Base-by-base conservation (phyloP, 2,888 invertebrate species). In the Amorpha juglandis region DNA sequence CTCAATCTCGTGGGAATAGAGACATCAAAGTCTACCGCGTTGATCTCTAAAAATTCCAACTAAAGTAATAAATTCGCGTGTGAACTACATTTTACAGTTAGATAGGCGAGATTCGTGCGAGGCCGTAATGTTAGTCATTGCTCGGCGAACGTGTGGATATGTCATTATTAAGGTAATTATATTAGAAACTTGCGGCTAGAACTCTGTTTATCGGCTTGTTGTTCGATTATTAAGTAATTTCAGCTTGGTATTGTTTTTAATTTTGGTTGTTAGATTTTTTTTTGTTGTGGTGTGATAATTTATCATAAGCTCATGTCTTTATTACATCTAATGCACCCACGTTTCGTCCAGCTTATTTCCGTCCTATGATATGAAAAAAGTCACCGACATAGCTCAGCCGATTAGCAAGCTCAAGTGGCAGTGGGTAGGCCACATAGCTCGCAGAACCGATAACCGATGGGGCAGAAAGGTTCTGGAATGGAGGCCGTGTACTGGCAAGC, bases 141-240 rank as follows among this genome's bases (percentile, higher is more conserved):
- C 58, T 58, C 45, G 45, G 58, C 19, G 16, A 19, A 42, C 58
- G 71, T 71, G 72, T 45, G 67, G 68, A 71, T 79, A 80, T 79
- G 78, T 79, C 73, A 80, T 83, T 82, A 83, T 81, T 78, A 78
- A 67, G 72, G 75, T 79, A 82, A 86, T 84, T 81, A 84, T 80
- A 45, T 27, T 47, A 21, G 45, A 50, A 50, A 64, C 66, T 68
- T 66, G 55, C 67, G 27, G 35, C 12, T 62, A 77, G 74, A 72
- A 42, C 55, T 65, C 62, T 42, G 19, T 52, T 80, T 81, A 80
- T 82, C 82, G 75, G 75, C 72, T 78, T 70, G 72, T 80, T 80
- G 58, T 58, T 12, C 64, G 70, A 69, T 68, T 50, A 42, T 58
- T 64, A 35, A 58, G 19, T 58, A 48, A 58, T 48, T 58, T 48